A percentile compares a stretch with the other conserved stretches of the same genome.
Evolutionary conservation across 2,797 vertebrate genomes (phyloP).

Genomic region (Pelodytes ibericus): DNA sequence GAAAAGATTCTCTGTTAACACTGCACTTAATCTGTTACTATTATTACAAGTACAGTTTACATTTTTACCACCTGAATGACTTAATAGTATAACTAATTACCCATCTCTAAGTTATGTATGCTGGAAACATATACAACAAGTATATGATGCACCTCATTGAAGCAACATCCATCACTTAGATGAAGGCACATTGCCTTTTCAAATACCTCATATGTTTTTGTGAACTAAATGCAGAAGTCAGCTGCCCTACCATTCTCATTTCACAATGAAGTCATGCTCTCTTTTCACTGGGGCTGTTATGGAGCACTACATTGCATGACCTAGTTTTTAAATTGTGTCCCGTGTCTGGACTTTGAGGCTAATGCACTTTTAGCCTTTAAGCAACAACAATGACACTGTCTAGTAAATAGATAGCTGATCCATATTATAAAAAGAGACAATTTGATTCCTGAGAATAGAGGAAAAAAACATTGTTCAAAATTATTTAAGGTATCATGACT

Average conservation of each 20-base stretch:
- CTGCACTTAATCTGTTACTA: no score
- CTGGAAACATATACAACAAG: no score
- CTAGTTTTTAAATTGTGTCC: conserved; percentile 41
- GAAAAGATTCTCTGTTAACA: no score
- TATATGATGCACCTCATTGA: no score
- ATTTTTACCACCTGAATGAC: no score
- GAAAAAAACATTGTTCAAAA: background rate
- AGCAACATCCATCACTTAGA: no score
- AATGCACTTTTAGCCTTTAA: conserved; percentile 45
- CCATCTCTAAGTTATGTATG: no score
- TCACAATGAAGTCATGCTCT: background rate
- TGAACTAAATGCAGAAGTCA: background rate
- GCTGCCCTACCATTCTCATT: background rate
- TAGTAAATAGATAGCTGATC: background rate
- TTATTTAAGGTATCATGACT: background rate
- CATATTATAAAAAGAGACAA: background rate
- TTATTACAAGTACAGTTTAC: no score
- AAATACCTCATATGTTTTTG: background rate
- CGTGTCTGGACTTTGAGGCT: conserved; percentile 29
- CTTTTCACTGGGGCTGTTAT: background rate
- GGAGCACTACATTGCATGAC: conserved; percentile 34
- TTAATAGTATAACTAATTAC: no score
- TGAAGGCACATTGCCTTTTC: background rate
- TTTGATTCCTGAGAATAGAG: background rate
- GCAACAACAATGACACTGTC: conserved; percentile 26